These are phyloP conservation scores for Lacerta agilis DNA, from an alignment of 2,797 vertebrate genomes.

Conservation along the genomic window DNA sequence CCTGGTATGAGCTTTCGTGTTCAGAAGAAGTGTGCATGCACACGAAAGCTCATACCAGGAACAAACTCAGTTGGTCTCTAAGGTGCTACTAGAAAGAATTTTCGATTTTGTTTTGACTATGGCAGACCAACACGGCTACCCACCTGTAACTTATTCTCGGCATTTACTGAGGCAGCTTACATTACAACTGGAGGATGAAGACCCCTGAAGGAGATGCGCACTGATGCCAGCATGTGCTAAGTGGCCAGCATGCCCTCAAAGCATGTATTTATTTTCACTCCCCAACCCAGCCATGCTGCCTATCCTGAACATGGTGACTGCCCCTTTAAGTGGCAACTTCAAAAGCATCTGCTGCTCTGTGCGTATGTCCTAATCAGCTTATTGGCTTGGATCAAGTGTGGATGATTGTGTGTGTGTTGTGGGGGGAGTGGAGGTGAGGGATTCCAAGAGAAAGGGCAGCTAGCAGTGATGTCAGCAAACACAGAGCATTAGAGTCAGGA, in stretches of 20 bases:
- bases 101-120: too few species aligned
- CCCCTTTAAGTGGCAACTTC: background rate
- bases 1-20: too few species aligned
- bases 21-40: too few species aligned
- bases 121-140: too few species aligned
- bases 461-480: background rate
- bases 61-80: too few species aligned
- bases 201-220: background rate
- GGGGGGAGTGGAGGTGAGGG: background rate
- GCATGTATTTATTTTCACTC: background rate
- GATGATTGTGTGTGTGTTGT: background rate
- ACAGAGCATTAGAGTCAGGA: background rate
- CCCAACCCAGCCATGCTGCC: background rate
- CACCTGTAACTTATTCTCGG: too few species aligned
- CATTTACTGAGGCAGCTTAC: background rate
- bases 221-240: background rate
- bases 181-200: background rate
- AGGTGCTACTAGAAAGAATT: too few species aligned
- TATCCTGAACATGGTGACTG: background rate
- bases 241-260: too few species aligned
- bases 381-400: background rate
- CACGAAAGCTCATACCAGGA: too few species aligned
- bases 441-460: background rate
- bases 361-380: conserved; percentile 9
- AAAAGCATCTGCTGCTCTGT: background rate